A percentile compares a stretch with the other conserved stretches of the same genome.
These are phyloP conservation scores for Struthio camelus DNA, from an alignment of 2,113 vertebrate genomes.

Conservation along the genomic window DNA sequence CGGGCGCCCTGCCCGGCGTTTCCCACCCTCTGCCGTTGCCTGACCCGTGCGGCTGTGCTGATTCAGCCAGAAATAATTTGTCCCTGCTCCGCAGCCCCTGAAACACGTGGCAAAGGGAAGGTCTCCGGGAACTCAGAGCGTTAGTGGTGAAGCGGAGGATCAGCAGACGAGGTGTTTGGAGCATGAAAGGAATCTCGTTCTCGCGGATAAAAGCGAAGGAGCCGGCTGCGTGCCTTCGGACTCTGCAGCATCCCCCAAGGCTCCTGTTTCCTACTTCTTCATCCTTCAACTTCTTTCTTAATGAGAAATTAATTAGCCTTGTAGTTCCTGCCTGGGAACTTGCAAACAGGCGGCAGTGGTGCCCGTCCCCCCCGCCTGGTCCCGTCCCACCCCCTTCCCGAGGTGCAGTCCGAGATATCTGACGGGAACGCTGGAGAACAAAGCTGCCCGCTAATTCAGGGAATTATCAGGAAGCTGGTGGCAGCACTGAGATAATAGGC, in stretches of 20 bases:
- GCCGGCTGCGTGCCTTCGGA: accelerated
- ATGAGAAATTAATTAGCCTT: conserved; percentile 65
- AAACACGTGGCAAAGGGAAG: not conserved
- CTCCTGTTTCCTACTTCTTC: conserved; percentile 35
- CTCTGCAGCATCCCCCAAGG: conserved; percentile 9
- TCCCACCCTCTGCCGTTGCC: accelerated
- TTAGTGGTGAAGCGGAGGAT: not conserved
- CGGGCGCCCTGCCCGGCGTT: accelerated
- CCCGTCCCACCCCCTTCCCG: not conserved
- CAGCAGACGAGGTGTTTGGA: not conserved
- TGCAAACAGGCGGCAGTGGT: conserved; percentile 33
- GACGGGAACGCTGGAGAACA: conserved; percentile 41
- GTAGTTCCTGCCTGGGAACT: conserved; percentile 49
- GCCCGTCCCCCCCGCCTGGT: not conserved
- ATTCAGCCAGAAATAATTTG: accelerated
- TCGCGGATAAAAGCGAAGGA: not conserved
- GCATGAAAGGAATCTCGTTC: not conserved
- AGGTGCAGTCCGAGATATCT: not conserved
- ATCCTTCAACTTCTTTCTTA: conserved; percentile 52
- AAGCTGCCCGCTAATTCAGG: conserved; percentile 17
- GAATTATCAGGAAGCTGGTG: conserved; percentile 49
- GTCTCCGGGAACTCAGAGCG: not conserved
- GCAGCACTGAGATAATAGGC: conserved; percentile 58
- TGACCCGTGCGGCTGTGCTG: accelerated
- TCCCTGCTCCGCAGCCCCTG: not conserved